These are phyloP conservation scores for Pardalotus punctatus DNA, from an alignment of 2,113 vertebrate genomes.

Conservation along the genomic window DNA sequence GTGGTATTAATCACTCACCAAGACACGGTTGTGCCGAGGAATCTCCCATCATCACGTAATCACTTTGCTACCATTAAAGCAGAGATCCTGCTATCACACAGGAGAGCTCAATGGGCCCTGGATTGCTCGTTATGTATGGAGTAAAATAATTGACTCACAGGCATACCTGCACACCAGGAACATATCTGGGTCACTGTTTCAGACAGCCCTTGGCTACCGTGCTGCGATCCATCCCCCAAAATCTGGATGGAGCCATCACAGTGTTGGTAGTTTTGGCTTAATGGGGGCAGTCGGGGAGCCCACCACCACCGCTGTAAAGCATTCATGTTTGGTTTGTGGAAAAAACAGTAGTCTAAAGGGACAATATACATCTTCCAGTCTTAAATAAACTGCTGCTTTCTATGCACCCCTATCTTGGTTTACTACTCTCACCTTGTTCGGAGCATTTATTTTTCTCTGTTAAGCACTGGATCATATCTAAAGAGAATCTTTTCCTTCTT, in stretches of 20 bases:
- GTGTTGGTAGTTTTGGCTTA: neutral
- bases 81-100: neutral
- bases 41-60: neutral
- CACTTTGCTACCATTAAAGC: neutral
- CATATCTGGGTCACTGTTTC: too few species aligned
- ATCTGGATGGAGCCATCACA: neutral
- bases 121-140: too few species aligned
- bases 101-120: too few species aligned
- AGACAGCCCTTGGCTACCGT: neutral
- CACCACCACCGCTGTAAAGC: neutral
- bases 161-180: neutral
- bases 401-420: neutral
- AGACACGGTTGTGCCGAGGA: neutral
- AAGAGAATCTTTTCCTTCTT: neutral
- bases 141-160: neutral
- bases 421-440: neutral
- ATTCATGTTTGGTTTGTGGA: neutral
- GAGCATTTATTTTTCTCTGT: neutral
- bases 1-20: neutral
- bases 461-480: neutral
- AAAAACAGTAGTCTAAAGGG: neutral
- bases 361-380: neutral
- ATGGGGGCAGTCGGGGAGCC: accelerated
- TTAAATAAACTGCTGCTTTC: neutral
- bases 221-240: neutral